Percentiles rank a stretch among this genome's conserved stretches.
Conservation (phyloP, 2,797 vertebrate genomes). For the Eurystomus glaucurus region DNA sequence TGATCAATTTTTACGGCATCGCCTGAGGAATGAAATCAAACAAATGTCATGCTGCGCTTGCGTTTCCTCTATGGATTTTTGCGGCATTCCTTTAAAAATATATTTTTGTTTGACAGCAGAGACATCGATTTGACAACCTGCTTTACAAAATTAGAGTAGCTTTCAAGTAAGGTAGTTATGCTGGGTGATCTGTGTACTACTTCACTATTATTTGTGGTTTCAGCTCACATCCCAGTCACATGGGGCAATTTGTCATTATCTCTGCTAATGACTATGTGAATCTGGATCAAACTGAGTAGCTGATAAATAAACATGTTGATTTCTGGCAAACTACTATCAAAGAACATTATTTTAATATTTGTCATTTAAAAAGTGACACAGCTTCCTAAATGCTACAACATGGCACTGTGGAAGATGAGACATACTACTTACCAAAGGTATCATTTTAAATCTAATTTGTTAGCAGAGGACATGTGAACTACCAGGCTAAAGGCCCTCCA, state of each 20-base stretch:
- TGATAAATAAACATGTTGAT: slow-evolving; percentile 62
- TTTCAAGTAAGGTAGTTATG: slow-evolving; percentile 46
- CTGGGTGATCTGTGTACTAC: not conserved
- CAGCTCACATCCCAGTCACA: slow-evolving; percentile 51
- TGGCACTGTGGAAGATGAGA: not conserved
- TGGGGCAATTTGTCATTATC: slow-evolving; percentile 57
- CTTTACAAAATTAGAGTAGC: slow-evolving; percentile 58
- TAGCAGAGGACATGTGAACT: not conserved
- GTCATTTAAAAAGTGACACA: slow-evolving; percentile 14
- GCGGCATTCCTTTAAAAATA: slow-evolving; percentile 52
- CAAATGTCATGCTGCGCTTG: slow-evolving; percentile 3
- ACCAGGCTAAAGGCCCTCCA: not conserved
- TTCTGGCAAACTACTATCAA: slow-evolving; percentile 31
- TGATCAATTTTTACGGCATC: slow-evolving; percentile 65
- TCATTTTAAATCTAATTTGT: not conserved
- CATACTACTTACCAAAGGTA: not conserved
- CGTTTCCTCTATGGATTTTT: slow-evolving; percentile 57
- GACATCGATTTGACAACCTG: slow-evolving; percentile 58
- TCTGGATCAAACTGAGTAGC: slow-evolving; percentile 20
- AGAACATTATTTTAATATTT: slow-evolving; percentile 47
- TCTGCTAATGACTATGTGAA: slow-evolving; percentile 47
- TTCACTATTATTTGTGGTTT: slow-evolving; percentile 29
- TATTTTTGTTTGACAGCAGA: slow-evolving; percentile 50
- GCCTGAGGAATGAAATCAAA: slow-evolving; percentile 63
- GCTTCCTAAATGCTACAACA: not conserved